These are phyloP conservation scores for Agriotes lineatus DNA, from an alignment of 2,888 invertebrate species.

Conservation along the genomic window DNA sequence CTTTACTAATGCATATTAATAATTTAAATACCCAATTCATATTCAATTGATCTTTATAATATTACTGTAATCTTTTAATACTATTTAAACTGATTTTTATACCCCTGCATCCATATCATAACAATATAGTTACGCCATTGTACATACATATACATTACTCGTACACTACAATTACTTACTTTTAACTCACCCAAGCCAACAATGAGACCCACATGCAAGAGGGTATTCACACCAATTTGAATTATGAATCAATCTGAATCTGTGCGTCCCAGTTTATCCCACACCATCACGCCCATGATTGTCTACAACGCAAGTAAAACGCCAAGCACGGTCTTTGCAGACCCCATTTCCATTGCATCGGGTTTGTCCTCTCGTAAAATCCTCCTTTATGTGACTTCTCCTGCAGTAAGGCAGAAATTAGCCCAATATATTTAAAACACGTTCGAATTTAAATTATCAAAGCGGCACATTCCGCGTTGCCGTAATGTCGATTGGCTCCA, in stretches of 20 bases:
- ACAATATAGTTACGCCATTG: too few species aligned
- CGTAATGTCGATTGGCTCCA: slow-evolving; percentile 3
- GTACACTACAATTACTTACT: too few species aligned
- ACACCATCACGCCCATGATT: slow-evolving; percentile 15
- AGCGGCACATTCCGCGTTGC: neutral
- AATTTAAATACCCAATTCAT: too few species aligned
- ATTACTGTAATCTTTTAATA: too few species aligned
- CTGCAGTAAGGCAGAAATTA: neutral
- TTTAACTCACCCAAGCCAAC: too few species aligned
- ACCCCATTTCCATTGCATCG: too few species aligned
- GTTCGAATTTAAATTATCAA: neutral
- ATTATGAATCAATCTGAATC: neutral
- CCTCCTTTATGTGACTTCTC: neutral
- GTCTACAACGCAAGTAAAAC: neutral
- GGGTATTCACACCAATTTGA: neutral
- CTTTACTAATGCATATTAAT: too few species aligned
- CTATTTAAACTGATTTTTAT: too few species aligned
- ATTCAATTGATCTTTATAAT: too few species aligned
- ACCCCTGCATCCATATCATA: too few species aligned
- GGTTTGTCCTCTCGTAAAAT: too few species aligned
- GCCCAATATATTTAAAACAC: slow-evolving; percentile 15
- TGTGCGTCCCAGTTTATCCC: neutral
- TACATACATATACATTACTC: neutral
- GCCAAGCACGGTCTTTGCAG: neutral
- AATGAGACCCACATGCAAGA: too few species aligned